Base-by-base conservation (phyloP, 2,888 invertebrate genomes). In the Furcula furcula region DNA sequence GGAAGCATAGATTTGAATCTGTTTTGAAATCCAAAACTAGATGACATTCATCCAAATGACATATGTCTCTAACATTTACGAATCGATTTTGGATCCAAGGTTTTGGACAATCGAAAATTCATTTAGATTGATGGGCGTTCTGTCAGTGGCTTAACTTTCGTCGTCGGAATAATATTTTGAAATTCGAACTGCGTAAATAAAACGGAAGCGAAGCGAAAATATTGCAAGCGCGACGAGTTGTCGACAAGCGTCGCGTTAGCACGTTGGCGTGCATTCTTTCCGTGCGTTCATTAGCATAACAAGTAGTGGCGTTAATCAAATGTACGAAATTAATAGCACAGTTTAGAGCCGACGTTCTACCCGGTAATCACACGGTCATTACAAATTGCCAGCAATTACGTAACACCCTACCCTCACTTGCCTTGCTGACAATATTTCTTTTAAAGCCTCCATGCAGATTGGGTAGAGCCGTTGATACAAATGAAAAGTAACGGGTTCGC, bases 231-330 rank as follows among this genome's bases (percentile, higher is more conserved):
- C 81, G 76, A 78, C 81, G 76, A 76, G 68, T 74, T 84, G 86
- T 83, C 83, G 84, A 86, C 87, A 84, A 76, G 74, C 76, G 75
- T 68, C 80, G 72, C 64, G 79, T 81, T 82, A 75, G 65, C 85
- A 76, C 76, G 76, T 80, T 83, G 68, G 76, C 84, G 75, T 82
- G 84, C 86, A 86, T 87, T 88, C 86, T 86, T 88, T 83, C 69
- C 70, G 66, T 69, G 74, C 78, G 76, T 83, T 84, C 84, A 87
- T 88, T 87, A 83, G 65, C 84, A 87, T 87, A 88, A 87, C 85
- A 86, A 86, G 85, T 85, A 86, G 84, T 87, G 87, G 81, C 85
- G 86, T 87, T 87, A 86, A 88, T 87, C 86, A 88, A 88, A 88
- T 87, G 85, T 85, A 87, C 84, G 78, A 86, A 87, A 87, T 87